A percentile compares a stretch with the other conserved stretches of the same genome.
Conservation (phyloP, 2,797 vertebrate species). For the Bradypodion ventrale region DNA sequence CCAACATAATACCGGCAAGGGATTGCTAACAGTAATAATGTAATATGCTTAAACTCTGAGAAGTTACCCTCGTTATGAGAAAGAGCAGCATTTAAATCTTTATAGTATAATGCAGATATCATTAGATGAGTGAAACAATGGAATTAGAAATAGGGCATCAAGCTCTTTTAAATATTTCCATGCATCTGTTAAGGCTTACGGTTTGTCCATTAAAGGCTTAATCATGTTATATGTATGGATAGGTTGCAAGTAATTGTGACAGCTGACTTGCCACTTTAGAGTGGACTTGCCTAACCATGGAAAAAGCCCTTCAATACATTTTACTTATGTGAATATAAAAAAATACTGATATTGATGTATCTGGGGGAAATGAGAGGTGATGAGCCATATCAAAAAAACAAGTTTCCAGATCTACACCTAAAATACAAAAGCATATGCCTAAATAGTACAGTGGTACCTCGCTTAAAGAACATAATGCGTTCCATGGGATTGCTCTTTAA, state of each 20-base stretch:
- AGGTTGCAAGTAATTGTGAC: slow-evolving; percentile 1
- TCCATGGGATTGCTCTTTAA: no score
- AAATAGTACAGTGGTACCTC: no score
- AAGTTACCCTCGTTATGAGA: not conserved
- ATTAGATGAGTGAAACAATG: slow-evolving; percentile 17
- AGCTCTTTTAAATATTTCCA: slow-evolving; percentile 29
- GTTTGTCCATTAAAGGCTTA: slow-evolving; percentile 29
- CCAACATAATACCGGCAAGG: slow-evolving; percentile 5
- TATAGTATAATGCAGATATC: slow-evolving; percentile 24
- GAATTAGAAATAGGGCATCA: slow-evolving; percentile 23
- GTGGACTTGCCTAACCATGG: not conserved
- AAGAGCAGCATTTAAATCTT: slow-evolving; percentile 15
- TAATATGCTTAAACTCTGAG: slow-evolving; percentile 4
- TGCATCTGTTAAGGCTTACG: slow-evolving; percentile 30
- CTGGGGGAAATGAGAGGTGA: not conserved
- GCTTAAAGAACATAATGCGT: no score
- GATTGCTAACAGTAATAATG: slow-evolving; percentile 22
- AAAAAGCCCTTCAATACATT: not conserved
- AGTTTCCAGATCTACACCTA: not conserved
- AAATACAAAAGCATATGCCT: not conserved
- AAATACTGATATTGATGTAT: not conserved
- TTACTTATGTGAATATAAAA: not conserved
- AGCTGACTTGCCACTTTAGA: slow-evolving; percentile 2
- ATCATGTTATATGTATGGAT: slow-evolving; percentile 14
- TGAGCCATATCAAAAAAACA: not conserved